Evolutionary conservation across 2,888 invertebrate genomes (phyloP), one percentile per base, ranked within the genome.

Genomic region (Itoplectis maculator): DNA sequence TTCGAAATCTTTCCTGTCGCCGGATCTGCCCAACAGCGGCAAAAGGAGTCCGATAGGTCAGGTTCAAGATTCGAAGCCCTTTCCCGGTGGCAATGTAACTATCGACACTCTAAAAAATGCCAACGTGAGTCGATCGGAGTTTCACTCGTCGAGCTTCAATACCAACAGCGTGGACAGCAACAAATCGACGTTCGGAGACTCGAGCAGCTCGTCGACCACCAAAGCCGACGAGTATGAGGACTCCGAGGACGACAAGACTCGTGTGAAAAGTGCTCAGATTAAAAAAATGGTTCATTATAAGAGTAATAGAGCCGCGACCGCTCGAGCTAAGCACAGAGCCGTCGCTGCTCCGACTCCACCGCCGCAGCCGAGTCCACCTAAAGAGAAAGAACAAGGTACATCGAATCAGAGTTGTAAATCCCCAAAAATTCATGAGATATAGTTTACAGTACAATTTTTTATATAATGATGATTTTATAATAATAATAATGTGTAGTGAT

Each of bases 301-400:
- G 93, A 92, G 89, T 84, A 93, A 93, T 87, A 93, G 96, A 88
- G 95, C 96, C 3, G 95, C 95, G 0, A 96, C 96, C 0, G 95
- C 95, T 13, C 94, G 95, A 91, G 93, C 93, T 0, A 96, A 95
- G 88, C 93, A 94, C 59, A 95, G 95, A 89, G 93, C 93, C 84
- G 91, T 93, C 76, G 92, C 93, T 6, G 92, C 93, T 79, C 94
- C 77, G 51, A 87, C 87, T 93, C 94, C 90, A 93, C 94, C 87
- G 91, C 95, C 86, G 0, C 94, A 7, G 93, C 94, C 85, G 89
- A 94, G 56, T 93, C 94, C 74, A 92, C 94, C 72, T 94, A 96
- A 95, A 90, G 96, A 96, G 89, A 94, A 96, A 87, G 96, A 96
- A 90, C 96, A 96, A 94, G 96, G 95, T 95, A 86, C 29, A 29